Percentiles rank a stretch among this genome's conserved stretches.
Conservation (phyloP, 1,140 invertebrate species). For the Bombus soroeensis region DNA sequence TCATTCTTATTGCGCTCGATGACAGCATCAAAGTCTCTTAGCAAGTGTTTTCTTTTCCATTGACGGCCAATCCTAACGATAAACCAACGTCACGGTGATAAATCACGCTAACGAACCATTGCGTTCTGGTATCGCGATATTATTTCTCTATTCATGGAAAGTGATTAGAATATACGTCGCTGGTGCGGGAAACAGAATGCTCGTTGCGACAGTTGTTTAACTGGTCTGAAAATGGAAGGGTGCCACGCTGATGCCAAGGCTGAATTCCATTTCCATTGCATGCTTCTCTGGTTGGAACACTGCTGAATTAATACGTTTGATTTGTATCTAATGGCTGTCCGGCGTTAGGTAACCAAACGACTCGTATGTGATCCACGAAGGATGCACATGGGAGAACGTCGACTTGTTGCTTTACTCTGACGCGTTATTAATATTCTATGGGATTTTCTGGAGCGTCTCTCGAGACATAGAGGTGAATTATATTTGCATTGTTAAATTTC, state of each 20-base stretch:
- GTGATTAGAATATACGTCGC: constrained; percentile 38
- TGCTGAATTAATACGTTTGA: constrained; percentile 16
- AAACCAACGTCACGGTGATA: constrained; percentile 15
- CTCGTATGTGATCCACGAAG: background rate
- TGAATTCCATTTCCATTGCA: constrained; percentile 51
- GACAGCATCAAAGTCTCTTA: background rate
- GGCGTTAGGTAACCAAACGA: background rate
- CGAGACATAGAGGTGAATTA: too few species aligned
- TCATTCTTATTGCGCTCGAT: background rate
- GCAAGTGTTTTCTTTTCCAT: background rate
- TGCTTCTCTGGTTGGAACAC: constrained; percentile 25
- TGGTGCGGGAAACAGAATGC: background rate
- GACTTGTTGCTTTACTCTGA: background rate
- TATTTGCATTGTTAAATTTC: too few species aligned
- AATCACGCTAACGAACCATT: constrained; percentile 52
- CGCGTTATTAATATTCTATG: background rate
- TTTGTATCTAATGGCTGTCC: background rate
- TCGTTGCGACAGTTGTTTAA: constrained; percentile 32
- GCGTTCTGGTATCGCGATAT: constrained; percentile 17
- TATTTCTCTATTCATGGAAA: constrained; percentile 34
- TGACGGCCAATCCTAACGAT: background rate
- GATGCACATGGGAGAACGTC: background rate
- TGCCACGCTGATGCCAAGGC: constrained; percentile 53
- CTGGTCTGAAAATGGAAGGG: constrained; percentile 49
- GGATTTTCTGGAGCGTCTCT: background rate